These are phyloP conservation scores for Yponomeuta malinellus DNA, from an alignment of 2,888 invertebrate species.

Conservation along the genomic window DNA sequence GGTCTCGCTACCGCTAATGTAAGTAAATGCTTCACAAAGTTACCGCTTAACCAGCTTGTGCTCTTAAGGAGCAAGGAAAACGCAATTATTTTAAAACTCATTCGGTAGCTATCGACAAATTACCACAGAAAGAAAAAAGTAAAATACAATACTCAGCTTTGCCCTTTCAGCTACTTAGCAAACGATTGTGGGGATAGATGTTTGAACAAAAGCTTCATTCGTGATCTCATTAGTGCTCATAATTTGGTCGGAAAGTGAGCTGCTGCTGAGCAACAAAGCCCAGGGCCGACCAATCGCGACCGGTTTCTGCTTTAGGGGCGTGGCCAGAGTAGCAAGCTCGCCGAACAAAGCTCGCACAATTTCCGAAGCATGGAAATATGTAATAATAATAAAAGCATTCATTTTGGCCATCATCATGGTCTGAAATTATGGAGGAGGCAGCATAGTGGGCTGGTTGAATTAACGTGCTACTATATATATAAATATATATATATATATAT, in stretches of 20 bases:
- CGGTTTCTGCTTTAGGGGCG: constrained; percentile 40
- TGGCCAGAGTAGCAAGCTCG: constrained; percentile 51
- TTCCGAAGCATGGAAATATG: constrained; percentile 36
- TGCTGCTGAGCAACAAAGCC: constrained; percentile 53
- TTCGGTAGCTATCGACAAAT: not conserved
- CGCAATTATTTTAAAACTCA: not conserved
- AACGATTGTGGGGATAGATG: not conserved
- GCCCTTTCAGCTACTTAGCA: not conserved
- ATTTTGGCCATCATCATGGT: not conserved
- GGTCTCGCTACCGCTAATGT: constrained; percentile 42
- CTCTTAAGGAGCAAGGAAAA: not conserved
- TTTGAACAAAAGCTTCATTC: constrained; percentile 10
- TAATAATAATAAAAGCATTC: constrained; percentile 2
- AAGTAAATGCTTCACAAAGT: constrained; percentile 34
- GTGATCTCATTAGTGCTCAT: constrained; percentile 15
- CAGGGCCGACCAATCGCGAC: constrained; percentile 53
- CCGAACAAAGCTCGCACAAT: constrained; percentile 55
- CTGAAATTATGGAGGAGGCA: not conserved
- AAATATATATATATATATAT: no score
- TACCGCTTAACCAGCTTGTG: constrained; percentile 1
- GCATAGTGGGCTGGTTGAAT: not conserved
- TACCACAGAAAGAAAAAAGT: not conserved
- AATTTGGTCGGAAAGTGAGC: constrained; percentile 32
- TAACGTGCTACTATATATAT: not conserved
- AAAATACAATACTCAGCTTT: no score